Base-by-base conservation (phyloP, 2,888 invertebrate genomes). In the Synanthedon vespiformis region DNA sequence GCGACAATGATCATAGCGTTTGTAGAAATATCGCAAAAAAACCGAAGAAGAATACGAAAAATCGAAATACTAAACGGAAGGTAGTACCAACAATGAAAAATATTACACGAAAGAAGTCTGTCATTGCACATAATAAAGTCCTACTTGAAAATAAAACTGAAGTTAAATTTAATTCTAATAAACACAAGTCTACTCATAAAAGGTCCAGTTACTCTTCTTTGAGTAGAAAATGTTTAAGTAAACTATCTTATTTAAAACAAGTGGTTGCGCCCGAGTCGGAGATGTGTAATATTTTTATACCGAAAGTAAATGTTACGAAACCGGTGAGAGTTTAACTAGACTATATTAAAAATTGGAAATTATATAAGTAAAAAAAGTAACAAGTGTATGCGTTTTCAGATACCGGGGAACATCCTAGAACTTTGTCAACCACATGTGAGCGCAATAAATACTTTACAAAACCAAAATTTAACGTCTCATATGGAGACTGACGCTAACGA, bases 391-490 rank as follows among this genome's bases (percentile, higher is more conserved):
- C 10, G 27, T 52, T 70, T 72, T 54, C 56, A 85, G 84, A 81
- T 84, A 63, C 77, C 81, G 27, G 65, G 62, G 58, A 79, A 68
- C 60, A 61, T 80, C 34, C 72, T 76, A 48, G 67, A 74, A 54
- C 57, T 82, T 11, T 75, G 76, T 58, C 58, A 72, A 14, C 64
- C 69, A 56, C 68, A 68, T 10, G 10, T 34, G 34, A 34, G 34
- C 34, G 8, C 34, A 6, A 34, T 2, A 22, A 22, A 22, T 10
- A 34, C 10, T 34, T 2, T 34, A 34, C 34, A 34, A 34, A 34
- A 48, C 8, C 48, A 14, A 14, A 16, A 48, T 18, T 18, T 8
- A 2, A 16, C 6, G 12, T 16, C 48, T 16, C 16, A 48, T 6
- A 13, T 48, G 22, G 16, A 13, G 11, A 12, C 5, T 11, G 22